Percentiles rank a stretch among this genome's conserved stretches.
Evolutionary conservation across 2,797 vertebrate species (phyloP).

Genomic region (Potorous gilbertii): DNA sequence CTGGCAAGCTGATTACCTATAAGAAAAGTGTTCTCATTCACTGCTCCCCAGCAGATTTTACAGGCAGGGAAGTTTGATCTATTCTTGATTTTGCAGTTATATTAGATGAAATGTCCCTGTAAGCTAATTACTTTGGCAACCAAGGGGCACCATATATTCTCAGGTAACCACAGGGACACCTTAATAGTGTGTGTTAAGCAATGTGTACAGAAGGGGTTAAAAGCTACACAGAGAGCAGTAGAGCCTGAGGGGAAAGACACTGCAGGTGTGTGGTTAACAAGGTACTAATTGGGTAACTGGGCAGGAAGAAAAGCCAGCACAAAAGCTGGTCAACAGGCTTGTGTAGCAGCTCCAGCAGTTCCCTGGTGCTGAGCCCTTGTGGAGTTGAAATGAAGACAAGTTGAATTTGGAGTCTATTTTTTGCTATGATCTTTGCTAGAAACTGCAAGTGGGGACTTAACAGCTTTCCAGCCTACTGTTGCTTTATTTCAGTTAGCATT

Average conservation of each 20-base stretch:
- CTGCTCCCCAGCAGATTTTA: conserved; percentile 62
- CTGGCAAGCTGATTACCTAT: conserved; percentile 72
- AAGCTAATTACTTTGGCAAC: conserved; percentile 84
- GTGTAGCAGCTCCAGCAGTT: conserved; percentile 67
- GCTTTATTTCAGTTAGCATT: conserved; percentile 77
- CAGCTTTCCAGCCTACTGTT: conserved; percentile 69
- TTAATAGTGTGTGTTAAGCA: conserved; percentile 68
- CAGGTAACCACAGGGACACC: conserved; percentile 60
- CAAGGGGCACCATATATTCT: conserved; percentile 49
- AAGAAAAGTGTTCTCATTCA: conserved; percentile 50
- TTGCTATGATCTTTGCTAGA: conserved; percentile 38
- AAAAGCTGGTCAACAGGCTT: conserved; percentile 77
- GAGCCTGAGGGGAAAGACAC: conserved; percentile 70
- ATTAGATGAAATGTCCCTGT: conserved; percentile 74
- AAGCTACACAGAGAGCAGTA: conserved; percentile 67
- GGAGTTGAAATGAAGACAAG: conserved; percentile 65
- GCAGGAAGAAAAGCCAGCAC: conserved; percentile 73
- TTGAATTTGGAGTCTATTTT: conserved; percentile 65
- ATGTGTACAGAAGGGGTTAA: conserved; percentile 82
- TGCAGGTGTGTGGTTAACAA: conserved; percentile 82
- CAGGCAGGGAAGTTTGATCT: conserved; percentile 66
- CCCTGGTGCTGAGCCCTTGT: conserved; percentile 57
- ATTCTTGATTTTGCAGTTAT: conserved; percentile 71
- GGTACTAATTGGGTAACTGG: conserved; percentile 80
- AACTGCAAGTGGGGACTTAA: conserved; percentile 62